Base-by-base conservation (phyloP, 2,797 vertebrate species). In the Micropoecilia bifurca region DNA sequence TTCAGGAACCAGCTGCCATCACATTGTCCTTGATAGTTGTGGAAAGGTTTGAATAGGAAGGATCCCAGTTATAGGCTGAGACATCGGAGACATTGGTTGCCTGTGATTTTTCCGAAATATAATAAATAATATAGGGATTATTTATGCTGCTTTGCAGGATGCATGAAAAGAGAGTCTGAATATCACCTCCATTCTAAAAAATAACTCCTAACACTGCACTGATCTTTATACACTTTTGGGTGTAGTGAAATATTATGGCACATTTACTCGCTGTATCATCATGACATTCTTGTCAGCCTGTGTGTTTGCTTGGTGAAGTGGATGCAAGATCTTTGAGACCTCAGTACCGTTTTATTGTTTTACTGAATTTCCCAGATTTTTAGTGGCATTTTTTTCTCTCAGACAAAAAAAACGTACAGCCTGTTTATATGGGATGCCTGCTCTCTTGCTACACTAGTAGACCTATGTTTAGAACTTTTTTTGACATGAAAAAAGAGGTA, bases 11-110 rank as follows among this genome's bases (percentile, higher is more conserved):
- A 84, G 46, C 87, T 85, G 73, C 79, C 76, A 74, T 76, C 78
- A 80, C 74, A 83, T 85, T 83, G 82, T 78, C 78, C 20, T 47
- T 68, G 66, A 84, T 83, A 83, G 86, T 79, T 87, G 20, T 87
- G 69, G 50, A 83, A 86, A 90, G 85, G 80, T 33, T 50, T 77
- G 25, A 45, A 45, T 71, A 71, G 41, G 45, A 25, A 71, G 4
- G 36, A 25, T 68, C 22, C 33, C 36, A 41, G 8, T 68, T 68
- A 9, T 5, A 25, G 8, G 63, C 33, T 41, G 63, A 10, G 13
- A 33, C n/a, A 14, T 57, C 18, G 9, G 36, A 10, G 5, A 61
- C 28, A 16, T 59, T 39, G 7, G 7, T 55, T 9, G n/a, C 6
- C 18, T 18, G 16, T 36, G 18, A 18, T 66, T 36, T 66, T 66